These are phyloP conservation scores for Dynastes grantii DNA, from an alignment of 2,888 invertebrate species.

Conservation along the genomic window DNA sequence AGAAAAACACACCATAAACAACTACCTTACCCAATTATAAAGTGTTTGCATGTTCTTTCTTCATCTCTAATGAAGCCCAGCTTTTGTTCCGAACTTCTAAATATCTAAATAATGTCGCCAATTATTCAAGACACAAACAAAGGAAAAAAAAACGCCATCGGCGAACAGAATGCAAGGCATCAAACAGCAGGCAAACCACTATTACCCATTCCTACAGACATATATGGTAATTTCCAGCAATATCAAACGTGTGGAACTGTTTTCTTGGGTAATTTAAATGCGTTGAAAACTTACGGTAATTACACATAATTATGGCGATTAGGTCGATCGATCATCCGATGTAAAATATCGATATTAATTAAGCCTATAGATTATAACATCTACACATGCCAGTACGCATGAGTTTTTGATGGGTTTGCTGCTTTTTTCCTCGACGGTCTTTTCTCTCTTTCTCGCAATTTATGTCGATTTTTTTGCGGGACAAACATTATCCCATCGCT, in stretches of 20 bases:
- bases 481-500: conserved; percentile 6
- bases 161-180: no score
- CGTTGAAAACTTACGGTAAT: conserved; percentile 43
- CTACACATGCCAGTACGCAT: not conserved
- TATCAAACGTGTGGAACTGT: conserved; percentile 35
- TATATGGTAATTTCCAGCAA: conserved; percentile 25
- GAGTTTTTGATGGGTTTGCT: not conserved
- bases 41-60: no score
- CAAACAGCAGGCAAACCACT: not conserved
- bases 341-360: conserved; percentile 36
- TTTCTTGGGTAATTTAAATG: conserved; percentile 32
- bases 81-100: no score
- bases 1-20: no score
- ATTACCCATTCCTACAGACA: not conserved
- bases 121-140: no score
- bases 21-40: no score
- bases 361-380: not conserved
- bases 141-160: no score
- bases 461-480: conserved; percentile 14
- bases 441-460: conserved; percentile 16
- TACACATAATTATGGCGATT: conserved; percentile 41
- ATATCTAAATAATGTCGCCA: no score
- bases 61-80: no score
- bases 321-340: conserved; percentile 12
- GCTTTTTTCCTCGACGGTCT: not conserved